These are phyloP conservation scores for Drosophila recens DNA, from an alignment of 2,888 invertebrate species.

Conservation along the genomic window DNA sequence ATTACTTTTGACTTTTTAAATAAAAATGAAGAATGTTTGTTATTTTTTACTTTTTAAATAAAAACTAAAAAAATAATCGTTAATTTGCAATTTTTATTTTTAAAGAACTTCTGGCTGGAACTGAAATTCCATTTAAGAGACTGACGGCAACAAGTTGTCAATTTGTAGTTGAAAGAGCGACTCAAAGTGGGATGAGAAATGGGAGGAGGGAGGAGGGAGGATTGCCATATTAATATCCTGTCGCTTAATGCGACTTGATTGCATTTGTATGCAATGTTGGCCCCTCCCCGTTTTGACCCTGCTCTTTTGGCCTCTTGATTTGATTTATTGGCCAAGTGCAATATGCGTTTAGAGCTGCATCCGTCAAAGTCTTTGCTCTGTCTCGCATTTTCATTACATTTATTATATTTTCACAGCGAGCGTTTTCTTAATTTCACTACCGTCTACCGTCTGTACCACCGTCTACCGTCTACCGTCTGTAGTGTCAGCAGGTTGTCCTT, in stretches of 20 bases:
- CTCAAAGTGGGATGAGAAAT: background rate
- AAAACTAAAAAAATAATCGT: too few species aligned
- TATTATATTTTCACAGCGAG: slow-evolving; percentile 42
- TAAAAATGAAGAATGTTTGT: too few species aligned
- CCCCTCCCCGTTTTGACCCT: background rate
- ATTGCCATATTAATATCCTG: slow-evolving; percentile 63
- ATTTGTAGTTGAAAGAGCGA: slow-evolving; percentile 1
- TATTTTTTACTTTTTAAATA: too few species aligned
- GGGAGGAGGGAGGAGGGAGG: background rate
- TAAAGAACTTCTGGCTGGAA: background rate
- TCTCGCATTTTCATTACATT: slow-evolving; percentile 60
- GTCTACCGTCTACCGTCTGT: background rate
- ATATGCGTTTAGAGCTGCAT: slow-evolving; percentile 29
- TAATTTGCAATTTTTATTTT: too few species aligned
- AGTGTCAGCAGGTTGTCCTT: slow-evolving; percentile 26
- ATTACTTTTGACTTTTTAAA: too few species aligned
- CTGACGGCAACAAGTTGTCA: slow-evolving; percentile 9
- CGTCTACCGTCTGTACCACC: background rate
- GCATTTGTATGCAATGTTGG: slow-evolving; percentile 39
- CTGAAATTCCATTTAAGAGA: slow-evolving; percentile 8
- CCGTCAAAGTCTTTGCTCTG: slow-evolving; percentile 6
- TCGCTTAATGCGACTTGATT: slow-evolving; percentile 52
- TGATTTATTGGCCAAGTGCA: slow-evolving; percentile 65
- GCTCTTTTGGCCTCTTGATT: slow-evolving; percentile 43
- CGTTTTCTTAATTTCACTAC: slow-evolving; percentile 62